phyloP scores from a whole-genome alignment of 92 coral and sea anemone genomes.

The Ricordea florida region DNA sequence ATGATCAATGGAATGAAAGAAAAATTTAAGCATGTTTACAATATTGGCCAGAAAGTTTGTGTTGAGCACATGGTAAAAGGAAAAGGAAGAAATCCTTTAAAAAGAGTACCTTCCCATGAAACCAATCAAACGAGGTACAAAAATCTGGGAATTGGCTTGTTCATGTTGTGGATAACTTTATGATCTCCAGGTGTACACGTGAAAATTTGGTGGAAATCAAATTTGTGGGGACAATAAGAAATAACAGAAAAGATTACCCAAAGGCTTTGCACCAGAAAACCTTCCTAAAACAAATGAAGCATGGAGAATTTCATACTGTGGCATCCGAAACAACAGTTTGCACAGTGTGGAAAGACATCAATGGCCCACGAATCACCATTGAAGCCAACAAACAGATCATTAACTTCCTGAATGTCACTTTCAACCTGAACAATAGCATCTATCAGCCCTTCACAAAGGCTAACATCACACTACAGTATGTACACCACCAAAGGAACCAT shows the following conservation, averaged over 20 bases:
- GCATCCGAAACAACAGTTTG: conserved; percentile 6
- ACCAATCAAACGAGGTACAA: conserved; percentile 21
- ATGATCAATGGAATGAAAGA: conserved; percentile 10
- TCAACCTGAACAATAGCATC: too few relatives aligned
- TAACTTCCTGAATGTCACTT: too few relatives aligned
- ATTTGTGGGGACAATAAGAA: conserved; percentile 10
- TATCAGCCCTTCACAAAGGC: too few relatives aligned
- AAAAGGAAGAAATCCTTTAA: conserved; percentile 26
- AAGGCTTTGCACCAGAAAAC: conserved; percentile 19
- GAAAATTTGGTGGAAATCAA: conserved; percentile 21
- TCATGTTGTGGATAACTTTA: conserved; percentile 19
- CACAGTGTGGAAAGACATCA: conserved; percentile 26
- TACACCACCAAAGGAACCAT: too few relatives aligned
- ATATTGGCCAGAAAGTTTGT: conserved; percentile 34
- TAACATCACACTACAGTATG: too few relatives aligned
- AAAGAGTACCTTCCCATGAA: conserved; percentile 30
- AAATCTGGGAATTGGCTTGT: conserved; percentile 32
- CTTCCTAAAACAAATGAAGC: conserved; percentile 10
- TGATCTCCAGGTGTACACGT: conserved; percentile 30
- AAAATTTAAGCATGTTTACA: conserved; percentile 19
- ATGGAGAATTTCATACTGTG: conserved; percentile 18
- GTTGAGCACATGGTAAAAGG: conserved; percentile 34
- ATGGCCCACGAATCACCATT: too few relatives aligned
- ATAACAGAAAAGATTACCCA: conserved; percentile 1
- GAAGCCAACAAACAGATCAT: too few relatives aligned